Percentiles rank a stretch among this genome's conserved stretches.
phyloP scores from a whole-genome alignment of 2,888 invertebrate genomes.

The Nephrocerus scutellatus region DNA sequence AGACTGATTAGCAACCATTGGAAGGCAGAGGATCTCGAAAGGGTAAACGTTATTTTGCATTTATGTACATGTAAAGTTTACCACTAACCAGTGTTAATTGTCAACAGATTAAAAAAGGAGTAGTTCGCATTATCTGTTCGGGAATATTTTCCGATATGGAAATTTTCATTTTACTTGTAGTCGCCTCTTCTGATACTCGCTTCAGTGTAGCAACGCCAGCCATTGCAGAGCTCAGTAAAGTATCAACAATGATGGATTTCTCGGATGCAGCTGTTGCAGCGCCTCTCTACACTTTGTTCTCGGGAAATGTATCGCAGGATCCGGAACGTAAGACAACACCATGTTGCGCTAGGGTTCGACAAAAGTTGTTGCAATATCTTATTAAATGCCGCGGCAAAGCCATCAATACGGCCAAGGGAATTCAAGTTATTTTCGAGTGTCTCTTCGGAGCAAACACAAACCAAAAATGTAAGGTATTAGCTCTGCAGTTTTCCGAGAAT shows the following conservation, averaged over 20 bases:
- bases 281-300: constrained; percentile 71
- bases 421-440: constrained; percentile 85
- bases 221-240: constrained; percentile 75
- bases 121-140: constrained; percentile 73
- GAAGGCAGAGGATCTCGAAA: constrained; percentile 74
- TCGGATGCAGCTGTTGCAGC: constrained; percentile 60
- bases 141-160: constrained; percentile 71
- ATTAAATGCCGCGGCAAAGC: constrained; percentile 65
- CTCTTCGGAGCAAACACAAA: constrained; percentile 79
- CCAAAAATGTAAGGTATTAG: constrained; percentile 70
- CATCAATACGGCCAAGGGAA: constrained; percentile 69
- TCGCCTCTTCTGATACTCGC: constrained; percentile 82
- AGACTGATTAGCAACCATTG: constrained; percentile 66
- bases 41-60: constrained; percentile 47
- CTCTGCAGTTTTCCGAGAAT: constrained; percentile 74
- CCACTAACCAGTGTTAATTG: background rate
- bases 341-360: constrained; percentile 73
- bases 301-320: constrained; percentile 49
- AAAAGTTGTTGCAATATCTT: constrained; percentile 78
- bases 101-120: constrained; percentile 62
- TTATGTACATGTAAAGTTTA: background rate
- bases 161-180: constrained; percentile 67
- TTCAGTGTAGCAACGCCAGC: constrained; percentile 84
- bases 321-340: constrained; percentile 68
- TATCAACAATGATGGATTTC: constrained; percentile 68